Base-by-base conservation (phyloP, 2,113 vertebrate genomes). In the Xyrauchen texanus region DNA sequence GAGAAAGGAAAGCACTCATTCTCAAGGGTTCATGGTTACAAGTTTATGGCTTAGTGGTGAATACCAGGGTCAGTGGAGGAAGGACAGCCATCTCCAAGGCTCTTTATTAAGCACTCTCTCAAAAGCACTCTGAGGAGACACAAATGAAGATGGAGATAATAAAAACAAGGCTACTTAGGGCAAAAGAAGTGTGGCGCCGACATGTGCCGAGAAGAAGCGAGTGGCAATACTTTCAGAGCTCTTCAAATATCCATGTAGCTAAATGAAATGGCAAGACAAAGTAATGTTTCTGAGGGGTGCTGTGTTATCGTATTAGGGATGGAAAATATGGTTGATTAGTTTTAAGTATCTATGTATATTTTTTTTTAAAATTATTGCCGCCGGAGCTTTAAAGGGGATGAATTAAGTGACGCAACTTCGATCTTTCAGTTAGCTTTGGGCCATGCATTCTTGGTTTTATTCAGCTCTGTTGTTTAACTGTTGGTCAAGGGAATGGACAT, bases 21-120 rank as follows among this genome's bases (percentile, higher is more conserved):
- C 78, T 85, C 69, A 84, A 86, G 86, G 85, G 65, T 78, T 69
- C 77, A 87, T 9, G 66, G 81, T 84, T 79, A 81, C 81, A 74
- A 72, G 85, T 76, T 88, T 79, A 78, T 66, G 83, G 84, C 85
- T 87, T 85, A 86, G 83, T 87, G 84, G 68, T 64, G 34, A 80
- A 85, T 88, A 80, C 89, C 87, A 86, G 83, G 83, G 86, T 80
- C 82, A 79, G 82, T 86, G 85, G 85, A 88, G 85, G 86, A 90
- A 84, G 84, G 84, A 85, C 88, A 84, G 88, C 88, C 89, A 88
- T 88, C 88, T 82, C 82, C 88, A 90, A 92, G 89, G 88, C 79
- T 87, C 86, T 72, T 70, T 82, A 81, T 88, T 90, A 83, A 84
- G 46, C 66, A 80, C 83, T 85, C 80, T 82, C 78, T 81, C 81